Percentiles rank a stretch among this genome's conserved stretches.
phyloP scores from a whole-genome alignment of 2,797 vertebrate genomes.

The Sebastes oblongus region DNA sequence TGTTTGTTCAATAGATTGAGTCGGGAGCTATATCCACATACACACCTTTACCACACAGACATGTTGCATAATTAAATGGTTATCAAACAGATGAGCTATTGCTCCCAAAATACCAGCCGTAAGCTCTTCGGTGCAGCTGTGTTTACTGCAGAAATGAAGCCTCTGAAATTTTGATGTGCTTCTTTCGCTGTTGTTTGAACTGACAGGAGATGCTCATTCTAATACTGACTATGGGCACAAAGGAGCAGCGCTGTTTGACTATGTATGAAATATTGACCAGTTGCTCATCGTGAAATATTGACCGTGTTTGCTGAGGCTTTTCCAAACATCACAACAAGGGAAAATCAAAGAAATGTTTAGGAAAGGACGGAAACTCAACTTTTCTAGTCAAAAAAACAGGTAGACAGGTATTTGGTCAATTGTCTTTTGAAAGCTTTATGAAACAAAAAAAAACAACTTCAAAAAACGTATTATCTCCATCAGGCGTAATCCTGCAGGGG shows the following conservation, averaged over 20 bases:
- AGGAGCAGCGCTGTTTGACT: not conserved
- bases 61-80: conserved; percentile 61
- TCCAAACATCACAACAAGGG: not conserved
- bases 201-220: not conserved
- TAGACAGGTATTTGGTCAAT: not conserved
- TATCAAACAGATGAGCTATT: conserved; percentile 21
- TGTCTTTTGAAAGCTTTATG: not conserved
- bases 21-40: not conserved
- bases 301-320: conserved; percentile 19
- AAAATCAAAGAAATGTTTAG: not conserved
- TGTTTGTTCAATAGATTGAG: conserved; percentile 1
- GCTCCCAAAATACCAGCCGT: conserved; percentile 11
- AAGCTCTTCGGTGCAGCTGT: conserved; percentile 5
- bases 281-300: conserved; percentile 21
- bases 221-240: not conserved
- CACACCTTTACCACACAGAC: not conserved
- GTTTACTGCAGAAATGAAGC: conserved; percentile 65
- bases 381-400: not conserved
- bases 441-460: not conserved
- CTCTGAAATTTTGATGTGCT: conserved; percentile 65
- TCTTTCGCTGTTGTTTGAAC: conserved; percentile 7
- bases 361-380: not conserved
- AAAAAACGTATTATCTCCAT: too few species aligned
- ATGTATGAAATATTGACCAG: conserved; percentile 48
- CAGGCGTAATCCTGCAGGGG: not conserved